Percentiles rank a stretch among this genome's conserved stretches.
Conservation (phyloP, 2,113 vertebrate genomes). For the Pterophyllum scalare region DNA sequence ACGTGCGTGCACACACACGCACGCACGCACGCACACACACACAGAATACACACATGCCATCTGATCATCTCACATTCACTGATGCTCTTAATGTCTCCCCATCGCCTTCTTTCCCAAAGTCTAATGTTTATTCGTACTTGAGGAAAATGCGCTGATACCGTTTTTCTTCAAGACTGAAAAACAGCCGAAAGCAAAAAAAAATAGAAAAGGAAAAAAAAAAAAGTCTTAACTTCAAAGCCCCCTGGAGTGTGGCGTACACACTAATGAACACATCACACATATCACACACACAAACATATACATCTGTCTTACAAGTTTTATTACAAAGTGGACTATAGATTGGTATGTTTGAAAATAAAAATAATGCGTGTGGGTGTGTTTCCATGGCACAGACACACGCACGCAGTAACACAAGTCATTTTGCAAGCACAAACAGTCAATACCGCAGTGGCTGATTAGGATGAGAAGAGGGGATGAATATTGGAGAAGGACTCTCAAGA, state of each 20-base stretch:
- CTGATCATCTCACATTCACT: constrained; percentile 53
- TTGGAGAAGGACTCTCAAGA: constrained; percentile 70
- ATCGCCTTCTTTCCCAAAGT: constrained; percentile 52
- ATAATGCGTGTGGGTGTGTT: constrained; percentile 14
- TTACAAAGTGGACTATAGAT: constrained; percentile 42
- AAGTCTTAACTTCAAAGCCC: constrained; percentile 61
- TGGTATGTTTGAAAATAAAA: constrained; percentile 37
- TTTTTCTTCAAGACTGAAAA: constrained; percentile 68
- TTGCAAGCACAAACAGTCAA: constrained; percentile 65
- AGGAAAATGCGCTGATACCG: constrained; percentile 77
- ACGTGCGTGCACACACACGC: neutral
- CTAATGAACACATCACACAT: constrained; percentile 64
- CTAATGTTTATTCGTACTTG: constrained; percentile 69
- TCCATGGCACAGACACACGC: constrained; percentile 21
- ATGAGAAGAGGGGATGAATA: constrained; percentile 72
- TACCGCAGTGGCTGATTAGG: constrained; percentile 72
- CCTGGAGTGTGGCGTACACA: constrained; percentile 44
- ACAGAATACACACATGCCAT: constrained; percentile 17
- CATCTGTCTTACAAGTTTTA: constrained; percentile 23
- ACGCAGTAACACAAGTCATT: constrained; percentile 42
- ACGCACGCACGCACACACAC: constrained; percentile 37
- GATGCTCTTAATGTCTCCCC: constrained; percentile 47
- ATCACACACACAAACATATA: constrained; percentile 43
- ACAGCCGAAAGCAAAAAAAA: constrained; percentile 71
- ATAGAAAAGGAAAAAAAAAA: neutral